Evolutionary conservation across 2,797 vertebrate species (phyloP).

Genomic region (Ctenopoma multispine): DNA sequence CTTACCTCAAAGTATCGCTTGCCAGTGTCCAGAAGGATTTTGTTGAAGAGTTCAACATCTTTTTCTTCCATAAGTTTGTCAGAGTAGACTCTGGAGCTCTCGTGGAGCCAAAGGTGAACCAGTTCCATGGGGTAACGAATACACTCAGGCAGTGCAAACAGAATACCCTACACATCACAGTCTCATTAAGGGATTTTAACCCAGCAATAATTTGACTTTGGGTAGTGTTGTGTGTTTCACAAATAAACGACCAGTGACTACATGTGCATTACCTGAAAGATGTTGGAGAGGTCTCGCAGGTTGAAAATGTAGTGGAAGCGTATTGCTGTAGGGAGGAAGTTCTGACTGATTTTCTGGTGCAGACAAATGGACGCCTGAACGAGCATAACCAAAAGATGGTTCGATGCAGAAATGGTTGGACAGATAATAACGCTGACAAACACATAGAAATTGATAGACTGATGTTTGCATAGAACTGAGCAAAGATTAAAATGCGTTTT

Average conservation of each 20-base stretch:
- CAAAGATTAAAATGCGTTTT: neutral
- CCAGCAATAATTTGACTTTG: neutral
- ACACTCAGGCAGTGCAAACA: constrained; percentile 77
- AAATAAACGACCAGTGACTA: neutral
- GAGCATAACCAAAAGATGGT: constrained; percentile 20
- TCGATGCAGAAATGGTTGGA: neutral
- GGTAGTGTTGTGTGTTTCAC: neutral
- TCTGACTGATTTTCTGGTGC: constrained; percentile 89
- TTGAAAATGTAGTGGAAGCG: constrained; percentile 89
- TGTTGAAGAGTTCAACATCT: constrained; percentile 82
- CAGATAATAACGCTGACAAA: neutral
- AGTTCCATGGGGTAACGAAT: constrained; percentile 77
- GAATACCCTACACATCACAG: constrained; percentile 72
- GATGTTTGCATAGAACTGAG: neutral
- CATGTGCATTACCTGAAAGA: constrained; percentile 81
- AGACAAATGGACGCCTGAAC: constrained; percentile 84
- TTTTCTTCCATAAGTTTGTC: constrained; percentile 85
- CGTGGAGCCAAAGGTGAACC: constrained; percentile 79
- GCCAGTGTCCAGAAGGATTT: constrained; percentile 81
- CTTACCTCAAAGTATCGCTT: constrained; percentile 84
- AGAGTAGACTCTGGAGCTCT: constrained; percentile 81
- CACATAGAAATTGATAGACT: neutral
- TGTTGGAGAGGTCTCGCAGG: constrained; percentile 83
- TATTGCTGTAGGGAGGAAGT: constrained; percentile 87
- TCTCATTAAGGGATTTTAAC: neutral